phyloP scores from a whole-genome alignment of 2,888 invertebrate species.

The Chrysina gloriosa region DNA sequence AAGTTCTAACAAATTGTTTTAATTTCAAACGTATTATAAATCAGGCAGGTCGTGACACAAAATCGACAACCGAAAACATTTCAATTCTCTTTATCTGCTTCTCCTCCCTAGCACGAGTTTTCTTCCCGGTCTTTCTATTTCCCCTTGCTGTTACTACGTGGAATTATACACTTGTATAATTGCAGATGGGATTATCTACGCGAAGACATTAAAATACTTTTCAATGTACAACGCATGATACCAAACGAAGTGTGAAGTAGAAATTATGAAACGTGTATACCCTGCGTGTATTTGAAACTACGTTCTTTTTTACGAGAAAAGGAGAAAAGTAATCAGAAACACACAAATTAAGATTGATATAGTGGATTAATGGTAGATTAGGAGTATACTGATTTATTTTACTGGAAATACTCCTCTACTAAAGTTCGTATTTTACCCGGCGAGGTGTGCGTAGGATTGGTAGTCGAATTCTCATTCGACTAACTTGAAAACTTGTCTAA shows the following conservation, averaged over 20 bases:
- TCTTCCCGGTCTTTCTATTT: conserved; percentile 3
- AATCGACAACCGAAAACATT: conserved; percentile 31
- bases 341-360: conserved; percentile 14
- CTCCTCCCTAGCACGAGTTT: not conserved
- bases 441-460: conserved; percentile 50
- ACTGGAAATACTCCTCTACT: conserved; percentile 4
- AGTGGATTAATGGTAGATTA: not conserved
- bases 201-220: no score
- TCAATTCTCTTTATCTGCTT: conserved; percentile 24
- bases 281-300: no score
- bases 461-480: conserved; percentile 54
- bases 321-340: conserved; percentile 3
- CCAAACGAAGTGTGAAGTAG: no score
- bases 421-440: conserved; percentile 25
- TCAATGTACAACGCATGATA: no score
- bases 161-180: conserved; percentile 25
- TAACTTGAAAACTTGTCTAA: conserved; percentile 59
- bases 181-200: no score
- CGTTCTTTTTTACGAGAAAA: no score
- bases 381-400: conserved; percentile 19
- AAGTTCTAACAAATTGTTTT: conserved; percentile 48
- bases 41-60: conserved; percentile 24
- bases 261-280: no score
- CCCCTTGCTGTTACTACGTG: conserved; percentile 3
- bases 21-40: conserved; percentile 41